Base-by-base conservation (phyloP, 2,113 vertebrate genomes). In the Blennius ocellaris region DNA sequence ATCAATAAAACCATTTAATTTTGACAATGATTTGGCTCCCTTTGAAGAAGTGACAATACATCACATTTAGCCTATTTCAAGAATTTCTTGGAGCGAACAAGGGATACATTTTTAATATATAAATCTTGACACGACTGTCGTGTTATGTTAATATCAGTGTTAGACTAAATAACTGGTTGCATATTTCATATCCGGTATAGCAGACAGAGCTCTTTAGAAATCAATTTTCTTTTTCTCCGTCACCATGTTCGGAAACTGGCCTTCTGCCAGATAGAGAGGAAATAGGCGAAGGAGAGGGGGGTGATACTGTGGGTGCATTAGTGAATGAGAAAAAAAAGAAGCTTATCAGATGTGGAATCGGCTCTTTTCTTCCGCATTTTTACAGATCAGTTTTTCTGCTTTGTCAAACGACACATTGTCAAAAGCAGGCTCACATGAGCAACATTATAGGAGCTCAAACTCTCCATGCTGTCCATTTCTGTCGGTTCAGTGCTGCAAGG, bases 221-320 rank as follows among this genome's bases (percentile, higher is more conserved):
- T 91, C 85, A 90, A 90, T 92, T 92, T 90, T 87, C 76, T 84
- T 88, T 87, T 85, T 59, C 83, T 85, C 82, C 78, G 82, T 90
- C 76, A 71, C 81, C 51, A 38, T 75, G 80, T 69, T 82, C 3
- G 48, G 73, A 87, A 87, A 79, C 81, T 88, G 84, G 83, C 72
- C 59, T 1, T 43, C 57, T 81, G 84, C 88, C 87, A 91, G 71
- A 70, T 50, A 3, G 73, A 56, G 76, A 87, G 77, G 61, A 36
- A 56, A 52, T 12, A 54, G 21, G 21, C 21, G 21, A 4, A 52
- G 30, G 43, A 30, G 65, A 77, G 64, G 70, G 61, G 60, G 21
- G 40, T 17, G 52, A 63, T 73, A 61, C 55, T 54, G 62, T 47
- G 64, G 73, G 49, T 78, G 51, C 69, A 86, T 90, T 80, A 83